These are phyloP conservation scores for Condylostylus longicornis DNA, from an alignment of 1,140 invertebrate genomes.

Conservation along the genomic window DNA sequence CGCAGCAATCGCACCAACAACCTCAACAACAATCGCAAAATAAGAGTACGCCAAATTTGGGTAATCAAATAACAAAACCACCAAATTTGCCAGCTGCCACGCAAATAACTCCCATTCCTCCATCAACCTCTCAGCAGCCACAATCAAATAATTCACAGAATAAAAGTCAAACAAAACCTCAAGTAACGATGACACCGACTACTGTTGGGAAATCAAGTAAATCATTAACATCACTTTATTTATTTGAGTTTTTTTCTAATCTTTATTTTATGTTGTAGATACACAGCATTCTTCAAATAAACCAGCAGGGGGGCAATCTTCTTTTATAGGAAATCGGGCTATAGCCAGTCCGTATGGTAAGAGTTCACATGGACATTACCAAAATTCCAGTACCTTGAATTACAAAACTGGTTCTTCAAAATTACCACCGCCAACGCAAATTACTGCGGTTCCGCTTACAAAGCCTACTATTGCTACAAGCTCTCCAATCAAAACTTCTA, in stretches of 20 bases:
- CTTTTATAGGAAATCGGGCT: too few species aligned
- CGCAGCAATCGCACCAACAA: constrained; percentile 5
- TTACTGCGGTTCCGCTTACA: too few species aligned
- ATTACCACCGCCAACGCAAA: too few species aligned
- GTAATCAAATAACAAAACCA: constrained; percentile 10
- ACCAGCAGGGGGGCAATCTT: background rate
- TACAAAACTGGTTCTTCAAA: too few species aligned
- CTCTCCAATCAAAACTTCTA: constrained; percentile 4
- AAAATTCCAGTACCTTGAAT: too few species aligned
- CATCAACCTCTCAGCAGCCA: background rate
- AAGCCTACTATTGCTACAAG: too few species aligned
- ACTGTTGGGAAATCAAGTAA: constrained; percentile 2
- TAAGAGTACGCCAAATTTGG: constrained; percentile 2
- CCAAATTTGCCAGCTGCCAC: constrained; percentile 10
- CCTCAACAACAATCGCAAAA: constrained; percentile 4
- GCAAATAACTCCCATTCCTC: constrained; percentile 9
- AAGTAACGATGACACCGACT: background rate
- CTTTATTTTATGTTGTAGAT: too few species aligned
- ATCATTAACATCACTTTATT: constrained; percentile 9
- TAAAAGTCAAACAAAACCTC: background rate
- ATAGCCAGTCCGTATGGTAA: too few species aligned
- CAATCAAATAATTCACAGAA: background rate
- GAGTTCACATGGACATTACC: too few species aligned
- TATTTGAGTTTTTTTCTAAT: too few species aligned
- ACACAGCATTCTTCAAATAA: too few species aligned